Base-by-base conservation (phyloP, 1,140 invertebrate species). In the Drosophila sp. region DNA sequence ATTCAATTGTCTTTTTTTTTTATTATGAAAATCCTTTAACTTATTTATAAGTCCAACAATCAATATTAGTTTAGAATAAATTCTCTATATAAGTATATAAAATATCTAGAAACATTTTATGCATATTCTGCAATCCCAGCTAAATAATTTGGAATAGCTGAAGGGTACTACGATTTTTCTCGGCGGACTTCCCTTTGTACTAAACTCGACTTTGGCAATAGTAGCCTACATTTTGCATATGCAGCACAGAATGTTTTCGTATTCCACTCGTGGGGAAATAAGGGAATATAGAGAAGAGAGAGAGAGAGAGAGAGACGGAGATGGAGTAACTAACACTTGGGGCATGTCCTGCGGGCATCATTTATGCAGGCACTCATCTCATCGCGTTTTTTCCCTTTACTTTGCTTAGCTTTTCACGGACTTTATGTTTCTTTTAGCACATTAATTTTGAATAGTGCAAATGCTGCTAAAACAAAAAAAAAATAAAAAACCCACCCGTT, bases 391-490 rank as follows among this genome's bases (percentile, higher is more conserved):
- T 57, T 32, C n/a, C n/a, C 16, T 40, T 38, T 61, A 38, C 74
- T 71, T 72, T 62, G 54, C 67, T 51, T 46, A 56, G 58, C 63
- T 83, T 38, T 75, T 61, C 40, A 46, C 36, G 43, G 16, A 27
- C 45, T 51, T 48, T 71, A 29, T 16, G 48, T 62, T 80, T 61
- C 57, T 78, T 72, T 62, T 71, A 64, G 57, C 34, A 56, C 80
- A 77, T 84, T 86, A 64, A 80, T 80, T 84, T 84, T 84, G 43
- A 84, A 70, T 70, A 83, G 76, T 38, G 57, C 43, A 84, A 82
- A 82, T 83, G 80, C 80, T 56, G 43, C 50, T 69, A 41, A 59
- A 72, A n/a, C n/a, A n/a, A n/a, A n/a, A n/a, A n/a, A n/a, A n/a
- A n/a, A n/a, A n/a, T n/a, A n/a, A n/a, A 76, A 61, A 51, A 40